These are phyloP conservation scores for Eulemur albifrons DNA, from an alignment of 2,797 vertebrate species.

Conservation along the genomic window DNA sequence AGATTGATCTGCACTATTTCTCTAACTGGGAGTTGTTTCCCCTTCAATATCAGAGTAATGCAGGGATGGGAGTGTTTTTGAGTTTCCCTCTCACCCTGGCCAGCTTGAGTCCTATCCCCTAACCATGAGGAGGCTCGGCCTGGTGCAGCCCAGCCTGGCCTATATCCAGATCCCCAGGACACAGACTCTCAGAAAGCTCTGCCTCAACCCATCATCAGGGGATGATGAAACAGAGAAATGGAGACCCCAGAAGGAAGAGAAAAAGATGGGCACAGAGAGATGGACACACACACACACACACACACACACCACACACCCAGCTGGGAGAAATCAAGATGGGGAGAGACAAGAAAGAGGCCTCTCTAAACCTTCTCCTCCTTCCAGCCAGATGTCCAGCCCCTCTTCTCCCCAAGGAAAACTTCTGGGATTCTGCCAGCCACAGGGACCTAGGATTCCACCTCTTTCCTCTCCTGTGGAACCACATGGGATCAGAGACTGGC, in stretches of 20 bases:
- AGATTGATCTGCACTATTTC: background rate
- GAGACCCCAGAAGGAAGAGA: background rate
- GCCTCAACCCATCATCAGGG: background rate
- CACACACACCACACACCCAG: background rate
- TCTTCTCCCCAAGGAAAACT: background rate
- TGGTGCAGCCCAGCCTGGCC: background rate
- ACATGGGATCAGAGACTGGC: background rate
- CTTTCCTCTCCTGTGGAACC: background rate
- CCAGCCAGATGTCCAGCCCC: background rate
- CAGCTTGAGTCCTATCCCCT: background rate
- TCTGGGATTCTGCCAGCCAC: background rate
- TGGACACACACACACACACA: background rate
- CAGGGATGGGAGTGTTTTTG: background rate
- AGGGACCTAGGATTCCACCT: background rate
- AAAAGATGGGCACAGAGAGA: background rate
- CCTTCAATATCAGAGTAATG: background rate
- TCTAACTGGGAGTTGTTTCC: background rate
- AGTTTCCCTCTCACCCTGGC: background rate
- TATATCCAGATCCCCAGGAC: background rate
- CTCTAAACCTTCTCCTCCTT: background rate
- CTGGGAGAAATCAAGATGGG: background rate
- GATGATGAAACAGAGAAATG: background rate
- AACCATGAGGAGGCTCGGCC: background rate
- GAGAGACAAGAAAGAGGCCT: background rate
- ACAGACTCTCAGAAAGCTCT: background rate